Conservation (phyloP, 37 sponge, comb jelly and placozoan genomes). For the Aplysina aerophoba region DNA sequence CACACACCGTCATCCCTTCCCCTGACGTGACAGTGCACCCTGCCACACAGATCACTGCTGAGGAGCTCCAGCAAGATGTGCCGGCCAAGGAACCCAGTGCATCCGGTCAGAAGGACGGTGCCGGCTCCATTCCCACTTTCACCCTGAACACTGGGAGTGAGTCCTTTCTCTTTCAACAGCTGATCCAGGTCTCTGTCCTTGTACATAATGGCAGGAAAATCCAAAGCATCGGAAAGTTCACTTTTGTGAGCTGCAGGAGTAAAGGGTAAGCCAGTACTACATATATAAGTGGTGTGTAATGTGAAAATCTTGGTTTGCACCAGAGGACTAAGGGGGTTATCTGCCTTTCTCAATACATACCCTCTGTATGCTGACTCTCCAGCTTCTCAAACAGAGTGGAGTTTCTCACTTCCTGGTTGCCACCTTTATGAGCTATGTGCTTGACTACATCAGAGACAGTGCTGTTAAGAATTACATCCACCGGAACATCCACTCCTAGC, state of each 20-base stretch:
- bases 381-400: background rate
- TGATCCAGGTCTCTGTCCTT: background rate
- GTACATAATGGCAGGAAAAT: slow-evolving; percentile 3
- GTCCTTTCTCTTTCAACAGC: slow-evolving; percentile 2
- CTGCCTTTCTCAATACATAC: too few relatives aligned
- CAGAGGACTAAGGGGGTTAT: too few relatives aligned
- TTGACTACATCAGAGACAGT: slow-evolving; percentile 19
- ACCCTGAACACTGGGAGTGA: background rate
- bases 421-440: background rate
- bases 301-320: too few relatives aligned
- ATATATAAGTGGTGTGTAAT: too few relatives aligned
- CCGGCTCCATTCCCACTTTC: background rate
- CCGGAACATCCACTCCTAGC: slow-evolving; percentile 32
- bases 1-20: background rate
- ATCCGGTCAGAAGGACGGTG: slow-evolving; percentile 44
- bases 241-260: too few relatives aligned
- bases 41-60: background rate
- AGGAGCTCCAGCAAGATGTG: slow-evolving; percentile 51
- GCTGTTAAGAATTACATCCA: slow-evolving; percentile 29
- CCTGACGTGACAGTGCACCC: slow-evolving; percentile 46
- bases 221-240: background rate
- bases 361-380: too few relatives aligned
- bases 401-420: background rate
- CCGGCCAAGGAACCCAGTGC: slow-evolving; percentile 55
- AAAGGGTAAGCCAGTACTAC: too few relatives aligned